Conservation (phyloP, 1,140 invertebrate species). For the Procambarus clarkii region DNA sequence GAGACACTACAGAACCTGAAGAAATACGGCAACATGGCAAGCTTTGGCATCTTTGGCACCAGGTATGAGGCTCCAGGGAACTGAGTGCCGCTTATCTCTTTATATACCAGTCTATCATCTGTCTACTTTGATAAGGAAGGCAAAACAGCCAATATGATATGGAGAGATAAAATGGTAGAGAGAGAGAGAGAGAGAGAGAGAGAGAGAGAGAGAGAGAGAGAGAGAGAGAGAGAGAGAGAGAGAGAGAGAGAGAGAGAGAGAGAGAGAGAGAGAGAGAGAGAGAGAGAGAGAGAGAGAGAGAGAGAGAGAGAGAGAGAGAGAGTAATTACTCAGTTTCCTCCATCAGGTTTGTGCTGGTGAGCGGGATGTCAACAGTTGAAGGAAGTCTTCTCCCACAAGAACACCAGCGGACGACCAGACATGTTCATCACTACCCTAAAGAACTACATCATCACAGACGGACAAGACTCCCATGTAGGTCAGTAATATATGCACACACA, state of each 20-base stretch:
- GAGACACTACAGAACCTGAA: conserved; percentile 6
- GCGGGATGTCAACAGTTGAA: neutral
- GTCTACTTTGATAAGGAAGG: too few relatives aligned
- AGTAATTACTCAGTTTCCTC: too few relatives aligned
- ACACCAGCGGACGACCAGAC: neutral
- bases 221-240: too few relatives aligned
- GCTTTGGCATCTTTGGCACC: conserved; percentile 27
- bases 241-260: too few relatives aligned
- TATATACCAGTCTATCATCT: neutral
- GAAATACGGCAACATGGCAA: conserved; percentile 45
- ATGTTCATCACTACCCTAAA: neutral
- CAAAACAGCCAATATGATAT: too few relatives aligned
- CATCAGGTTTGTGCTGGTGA: conserved; percentile 23
- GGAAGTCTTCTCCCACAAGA: conserved; percentile 1
- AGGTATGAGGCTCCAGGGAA: neutral
- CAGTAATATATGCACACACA: neutral
- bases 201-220: too few relatives aligned
- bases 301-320: too few relatives aligned
- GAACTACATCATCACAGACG: neutral
- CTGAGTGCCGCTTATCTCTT: neutral
- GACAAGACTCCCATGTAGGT: neutral
- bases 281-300: too few relatives aligned
- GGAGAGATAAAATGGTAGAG: too few relatives aligned
- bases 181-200: too few relatives aligned
- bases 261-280: too few relatives aligned